Percentiles rank a stretch among this genome's conserved stretches.
These are phyloP conservation scores for Drosophila arizonae DNA, from an alignment of 1,140 invertebrate genomes.

Conservation along the genomic window DNA sequence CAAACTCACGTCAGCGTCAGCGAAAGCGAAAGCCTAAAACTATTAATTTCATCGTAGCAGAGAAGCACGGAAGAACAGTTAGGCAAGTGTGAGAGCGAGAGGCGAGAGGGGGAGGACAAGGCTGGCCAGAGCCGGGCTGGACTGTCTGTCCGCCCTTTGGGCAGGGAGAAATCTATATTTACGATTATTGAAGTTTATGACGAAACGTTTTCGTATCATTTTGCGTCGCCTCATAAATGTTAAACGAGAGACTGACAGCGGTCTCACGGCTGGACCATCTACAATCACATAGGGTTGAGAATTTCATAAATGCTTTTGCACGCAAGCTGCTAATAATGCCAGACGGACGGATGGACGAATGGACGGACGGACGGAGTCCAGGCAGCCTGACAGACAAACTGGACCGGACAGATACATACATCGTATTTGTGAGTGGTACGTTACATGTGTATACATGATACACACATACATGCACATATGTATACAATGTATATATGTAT, in stretches of 20 bases:
- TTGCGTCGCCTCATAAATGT: conserved; percentile 82
- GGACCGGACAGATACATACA: conserved; percentile 12
- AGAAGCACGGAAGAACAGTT: conserved; percentile 10
- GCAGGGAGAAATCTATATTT: conserved; percentile 82
- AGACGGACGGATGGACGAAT: background rate
- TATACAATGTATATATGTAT: too few species aligned
- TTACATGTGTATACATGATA: background rate
- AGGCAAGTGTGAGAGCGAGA: too few species aligned
- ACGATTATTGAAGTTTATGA: conserved; percentile 83
- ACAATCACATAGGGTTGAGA: conserved; percentile 36
- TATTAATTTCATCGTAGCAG: conserved; percentile 73
- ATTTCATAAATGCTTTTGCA: conserved; percentile 79
- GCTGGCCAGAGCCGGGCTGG: background rate
- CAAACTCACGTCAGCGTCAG: conserved; percentile 32
- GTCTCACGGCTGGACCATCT: conserved; percentile 20
- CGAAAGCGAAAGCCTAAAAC: conserved; percentile 72
- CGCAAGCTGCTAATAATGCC: conserved; percentile 76
- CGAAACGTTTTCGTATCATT: conserved; percentile 83
- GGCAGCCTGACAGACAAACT: background rate
- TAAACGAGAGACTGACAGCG: conserved; percentile 37
- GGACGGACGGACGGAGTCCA: background rate
- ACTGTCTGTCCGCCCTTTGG: conserved; percentile 22
- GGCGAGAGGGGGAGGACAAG: background rate
- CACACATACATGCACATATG: background rate
- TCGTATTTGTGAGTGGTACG: conserved; percentile 1